phyloP scores from a whole-genome alignment of 2,797 vertebrate species.

The Pogonophryne albipinna region DNA sequence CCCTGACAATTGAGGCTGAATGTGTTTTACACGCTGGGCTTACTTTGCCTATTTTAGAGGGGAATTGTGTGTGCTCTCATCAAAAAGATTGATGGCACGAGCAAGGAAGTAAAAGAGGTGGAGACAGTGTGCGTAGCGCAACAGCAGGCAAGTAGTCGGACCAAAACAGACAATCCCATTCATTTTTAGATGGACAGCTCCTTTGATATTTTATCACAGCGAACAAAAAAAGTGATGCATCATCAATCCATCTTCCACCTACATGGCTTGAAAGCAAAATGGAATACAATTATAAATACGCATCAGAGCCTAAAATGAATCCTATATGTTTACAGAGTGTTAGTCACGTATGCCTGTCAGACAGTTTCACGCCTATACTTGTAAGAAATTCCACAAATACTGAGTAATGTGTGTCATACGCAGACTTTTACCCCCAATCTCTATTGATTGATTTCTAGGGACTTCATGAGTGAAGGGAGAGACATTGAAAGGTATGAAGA shows the following conservation, averaged over 20 bases:
- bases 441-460: slow-evolving; percentile 15
- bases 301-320: slow-evolving; percentile 66
- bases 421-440: background rate
- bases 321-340: slow-evolving; percentile 44
- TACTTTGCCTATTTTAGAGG: slow-evolving; percentile 77
- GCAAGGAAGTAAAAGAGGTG: slow-evolving; percentile 64
- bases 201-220: slow-evolving; percentile 65
- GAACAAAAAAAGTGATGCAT: slow-evolving; percentile 41
- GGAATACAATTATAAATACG: slow-evolving; percentile 70
- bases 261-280: slow-evolving; percentile 52
- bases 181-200: slow-evolving; percentile 63
- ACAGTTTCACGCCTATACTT: slow-evolving; percentile 38
- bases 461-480: background rate
- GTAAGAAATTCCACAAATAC: slow-evolving; percentile 42
- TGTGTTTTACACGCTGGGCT: slow-evolving; percentile 81
- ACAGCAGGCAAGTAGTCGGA: slow-evolving; percentile 66
- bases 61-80: slow-evolving; percentile 70
- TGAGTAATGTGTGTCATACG: slow-evolving; percentile 12
- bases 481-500: background rate
- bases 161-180: slow-evolving; percentile 58
- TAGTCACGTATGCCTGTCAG: slow-evolving; percentile 42
- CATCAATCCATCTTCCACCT: slow-evolving; percentile 48
- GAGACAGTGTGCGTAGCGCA: slow-evolving; percentile 56
- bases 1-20: slow-evolving; percentile 76
- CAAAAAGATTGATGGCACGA: slow-evolving; percentile 76